Base-by-base conservation (phyloP, 2,113 vertebrate species). In the Monarcha castaneiventris region DNA sequence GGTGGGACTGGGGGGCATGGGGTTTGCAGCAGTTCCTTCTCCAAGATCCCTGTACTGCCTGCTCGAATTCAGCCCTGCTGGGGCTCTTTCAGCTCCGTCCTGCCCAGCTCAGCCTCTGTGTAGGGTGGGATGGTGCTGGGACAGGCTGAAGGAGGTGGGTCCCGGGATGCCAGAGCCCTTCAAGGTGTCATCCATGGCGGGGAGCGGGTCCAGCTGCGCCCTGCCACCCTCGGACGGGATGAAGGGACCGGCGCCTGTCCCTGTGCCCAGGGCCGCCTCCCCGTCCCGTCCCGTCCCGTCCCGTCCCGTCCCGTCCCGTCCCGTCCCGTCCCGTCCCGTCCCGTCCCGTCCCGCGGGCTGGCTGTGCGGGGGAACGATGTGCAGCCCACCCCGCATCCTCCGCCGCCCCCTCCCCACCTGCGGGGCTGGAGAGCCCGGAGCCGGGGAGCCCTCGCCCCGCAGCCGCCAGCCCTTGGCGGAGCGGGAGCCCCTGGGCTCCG, bases 1-100 rank as follows among this genome's bases (percentile, higher is more conserved):
- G 3, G 9, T 13, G 33, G 14, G 43, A 84, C 19, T 4, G 0
- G 13, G 25, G 44, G 7, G 7, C 1, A 0, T 15, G 20, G 52
- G 56, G 23, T 52, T 55, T 39, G 64, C 37, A 23, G 23, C 37
- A 55, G 12, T 10, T 77, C 7, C 21, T 54, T 71, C 30, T 54
- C 48, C 49, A 64, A 29, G 66, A 75, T 58, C 11, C 25, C 39
- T 39, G 51, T 43, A 27, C 16, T 3, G 0, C 19, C 84, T 71
- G 32, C 27, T 67, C 2, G 1, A 87, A 41, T 16, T 15, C 51
- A 77, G 41, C 32, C n/a, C 16, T 6, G 1, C 13, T 1, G 6
- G 51, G 51, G 9, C 27, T 84, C 48, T 75, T 58, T 35, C 61
- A 46, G 27, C 63, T 64, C 78, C 54, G 23, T 68, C 62, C 86